Evolutionary conservation across 2,888 invertebrate genomes (phyloP), one percentile per base, ranked within the genome.

Genomic region (Metalampra italica): DNA sequence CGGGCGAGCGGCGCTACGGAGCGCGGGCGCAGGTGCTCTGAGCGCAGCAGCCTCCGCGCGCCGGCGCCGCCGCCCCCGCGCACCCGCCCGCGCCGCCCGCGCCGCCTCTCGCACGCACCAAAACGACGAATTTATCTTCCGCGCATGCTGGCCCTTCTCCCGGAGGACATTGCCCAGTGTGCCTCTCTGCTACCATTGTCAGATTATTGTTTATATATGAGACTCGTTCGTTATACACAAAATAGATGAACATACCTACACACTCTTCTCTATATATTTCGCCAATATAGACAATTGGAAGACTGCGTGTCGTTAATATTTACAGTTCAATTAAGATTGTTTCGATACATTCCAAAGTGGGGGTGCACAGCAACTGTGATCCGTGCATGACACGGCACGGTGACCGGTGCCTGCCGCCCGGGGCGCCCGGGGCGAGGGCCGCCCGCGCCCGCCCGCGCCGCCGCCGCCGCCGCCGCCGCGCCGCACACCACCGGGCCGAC

Each of bases 1-100:
- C 36, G 36, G 78, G 82, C 39, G 39, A 86, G 84, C 82, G 90
- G 90, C 82, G 90, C 90, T 83, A 80, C 90, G 81, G 90, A 88
- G 81, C 90, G 89, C 88, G 89, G 91, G 91, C 92, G 92, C 91
- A 92, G 92, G 92, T 92, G 92, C 92, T 92, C 92, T 92, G 92
- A 91, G 91, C 91, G 91, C 91, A 87, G 90, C 91, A 91, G 88
- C 89, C 88, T 83, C 89, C 86, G 88, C 87, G 86, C 90, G 85
- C 91, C 87, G 90, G 87, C 91, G 88, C 90, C 90, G 88, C 90
- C 82, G 72, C 81, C 89, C 90, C 79, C 90, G 90, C 85, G 85
- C 65, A 89, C 85, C 78, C 72, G 85, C 73, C 75, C 79, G 74
- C 75, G 61, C 68, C 78, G 66, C 77, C 71, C 76, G 75, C 77